Evolutionary conservation across 1,140 invertebrate genomes (phyloP).

Genomic region (Cotesia vestalis): DNA sequence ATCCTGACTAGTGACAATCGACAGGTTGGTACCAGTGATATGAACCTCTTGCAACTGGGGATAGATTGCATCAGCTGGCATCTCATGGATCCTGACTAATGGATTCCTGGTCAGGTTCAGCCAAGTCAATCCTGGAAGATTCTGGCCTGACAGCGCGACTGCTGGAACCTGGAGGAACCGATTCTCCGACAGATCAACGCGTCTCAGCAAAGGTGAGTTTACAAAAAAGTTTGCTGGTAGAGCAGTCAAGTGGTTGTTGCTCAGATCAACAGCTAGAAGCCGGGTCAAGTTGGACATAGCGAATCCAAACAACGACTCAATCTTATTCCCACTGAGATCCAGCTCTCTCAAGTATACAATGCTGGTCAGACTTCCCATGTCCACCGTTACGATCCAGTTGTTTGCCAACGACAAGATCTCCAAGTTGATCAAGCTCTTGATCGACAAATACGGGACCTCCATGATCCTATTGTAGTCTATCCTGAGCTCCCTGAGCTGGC

Average conservation of each 20-base stretch:
- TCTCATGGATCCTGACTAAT: constrained; percentile 75
- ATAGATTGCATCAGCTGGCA: constrained; percentile 71
- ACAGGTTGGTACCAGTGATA: constrained; percentile 84
- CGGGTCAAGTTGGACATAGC: constrained; percentile 78
- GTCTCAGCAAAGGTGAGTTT: constrained; percentile 74
- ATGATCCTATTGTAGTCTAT: constrained; percentile 77
- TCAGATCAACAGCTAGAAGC: constrained; percentile 77
- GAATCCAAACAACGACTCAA: constrained; percentile 81
- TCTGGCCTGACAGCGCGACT: constrained; percentile 77
- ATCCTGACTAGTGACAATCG: constrained; percentile 85
- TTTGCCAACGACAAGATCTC: constrained; percentile 77
- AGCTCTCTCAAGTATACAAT: constrained; percentile 78
- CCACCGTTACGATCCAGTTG: constrained; percentile 77
- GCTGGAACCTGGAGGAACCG: constrained; percentile 84
- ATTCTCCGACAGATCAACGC: constrained; percentile 83
- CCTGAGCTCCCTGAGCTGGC: constrained; percentile 78
- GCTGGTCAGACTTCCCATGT: constrained; percentile 79
- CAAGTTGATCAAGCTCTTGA: constrained; percentile 77
- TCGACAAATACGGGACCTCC: constrained; percentile 79
- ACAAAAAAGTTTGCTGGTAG: constrained; percentile 84
- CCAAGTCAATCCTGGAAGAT: constrained; percentile 76
- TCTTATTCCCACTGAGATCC: constrained; percentile 78
- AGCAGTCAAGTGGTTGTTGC: constrained; percentile 77
- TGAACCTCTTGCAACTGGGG: constrained; percentile 82
- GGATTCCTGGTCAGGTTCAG: constrained; percentile 86